Conservation (phyloP, 2,888 invertebrate species). For the Nephrotoma flavescens region DNA sequence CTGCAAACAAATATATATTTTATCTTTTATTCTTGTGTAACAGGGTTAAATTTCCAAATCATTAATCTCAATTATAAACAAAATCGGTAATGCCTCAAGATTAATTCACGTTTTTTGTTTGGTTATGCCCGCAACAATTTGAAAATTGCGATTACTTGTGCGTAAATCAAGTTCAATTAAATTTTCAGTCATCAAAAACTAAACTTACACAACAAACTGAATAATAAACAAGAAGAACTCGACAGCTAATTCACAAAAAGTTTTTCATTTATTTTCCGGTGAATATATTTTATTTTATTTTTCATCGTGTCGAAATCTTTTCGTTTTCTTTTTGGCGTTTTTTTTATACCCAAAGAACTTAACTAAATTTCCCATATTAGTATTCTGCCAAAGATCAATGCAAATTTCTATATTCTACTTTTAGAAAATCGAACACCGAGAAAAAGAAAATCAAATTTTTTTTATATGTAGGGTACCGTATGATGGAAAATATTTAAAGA, state of each 20-base stretch:
- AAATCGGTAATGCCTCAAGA: too few relatives aligned
- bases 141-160: background rate
- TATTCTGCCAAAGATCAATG: background rate
- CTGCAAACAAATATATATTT: too few relatives aligned
- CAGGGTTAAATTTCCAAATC: too few relatives aligned
- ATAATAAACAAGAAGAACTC: background rate
- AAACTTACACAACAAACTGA: too few relatives aligned
- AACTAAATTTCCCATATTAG: background rate
- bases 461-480: background rate
- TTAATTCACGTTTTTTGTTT: too few relatives aligned
- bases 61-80: too few relatives aligned
- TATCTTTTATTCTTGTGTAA: too few relatives aligned
- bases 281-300: background rate
- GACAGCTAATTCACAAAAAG: background rate
- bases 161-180: background rate
- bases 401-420: background rate
- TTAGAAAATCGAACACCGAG: background rate
- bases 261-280: background rate
- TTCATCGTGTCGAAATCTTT: background rate
- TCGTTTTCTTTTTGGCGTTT: background rate
- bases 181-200: background rate
- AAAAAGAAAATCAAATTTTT: background rate
- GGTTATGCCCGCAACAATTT: too few relatives aligned
- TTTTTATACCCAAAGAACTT: background rate
- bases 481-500: too few relatives aligned